phyloP scores from a whole-genome alignment of 2,113 vertebrate genomes.

The Hippocampus guttulatus region DNA sequence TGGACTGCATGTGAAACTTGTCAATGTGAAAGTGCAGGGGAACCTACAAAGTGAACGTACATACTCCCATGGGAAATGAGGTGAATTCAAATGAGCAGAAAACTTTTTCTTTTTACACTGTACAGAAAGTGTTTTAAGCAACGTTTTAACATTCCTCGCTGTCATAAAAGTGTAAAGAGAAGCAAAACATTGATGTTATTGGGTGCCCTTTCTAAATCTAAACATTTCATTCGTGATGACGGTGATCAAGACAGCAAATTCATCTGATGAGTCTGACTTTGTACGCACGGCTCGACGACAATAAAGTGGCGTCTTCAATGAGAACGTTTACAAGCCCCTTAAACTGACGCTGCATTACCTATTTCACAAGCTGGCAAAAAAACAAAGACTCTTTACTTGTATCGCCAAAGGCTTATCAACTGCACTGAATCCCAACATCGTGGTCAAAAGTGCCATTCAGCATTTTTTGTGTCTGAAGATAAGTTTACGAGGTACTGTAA shows the following conservation, averaged over 20 bases:
- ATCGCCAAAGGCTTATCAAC: constrained; percentile 68
- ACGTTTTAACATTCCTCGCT: neutral
- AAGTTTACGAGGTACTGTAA: constrained; percentile 60
- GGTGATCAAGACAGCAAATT: neutral
- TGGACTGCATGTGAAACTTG: neutral
- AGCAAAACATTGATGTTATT: neutral
- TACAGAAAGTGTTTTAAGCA: neutral
- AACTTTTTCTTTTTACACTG: neutral
- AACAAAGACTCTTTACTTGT: constrained; percentile 18
- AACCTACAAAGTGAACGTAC: neutral
- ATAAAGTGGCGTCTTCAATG: constrained; percentile 65
- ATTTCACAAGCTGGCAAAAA: constrained; percentile 64
- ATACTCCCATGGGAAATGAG: neutral
- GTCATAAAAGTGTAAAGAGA: neutral
- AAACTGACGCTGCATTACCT: constrained; percentile 74
- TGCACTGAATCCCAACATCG: constrained; percentile 49
- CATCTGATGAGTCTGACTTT: neutral
- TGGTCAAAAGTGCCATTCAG: constrained; percentile 67
- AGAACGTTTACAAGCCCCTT: constrained; percentile 64
- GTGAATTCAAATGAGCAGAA: neutral
- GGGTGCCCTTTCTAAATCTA: neutral
- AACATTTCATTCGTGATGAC: constrained; percentile 1
- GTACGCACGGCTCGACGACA: constrained; percentile 54
- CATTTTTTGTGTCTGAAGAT: constrained; percentile 62
- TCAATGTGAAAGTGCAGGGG: neutral